Percentiles rank a stretch among this genome's conserved stretches.
phyloP scores from a whole-genome alignment of 2,797 vertebrate species.

The Mormyrops boulengeri region DNA sequence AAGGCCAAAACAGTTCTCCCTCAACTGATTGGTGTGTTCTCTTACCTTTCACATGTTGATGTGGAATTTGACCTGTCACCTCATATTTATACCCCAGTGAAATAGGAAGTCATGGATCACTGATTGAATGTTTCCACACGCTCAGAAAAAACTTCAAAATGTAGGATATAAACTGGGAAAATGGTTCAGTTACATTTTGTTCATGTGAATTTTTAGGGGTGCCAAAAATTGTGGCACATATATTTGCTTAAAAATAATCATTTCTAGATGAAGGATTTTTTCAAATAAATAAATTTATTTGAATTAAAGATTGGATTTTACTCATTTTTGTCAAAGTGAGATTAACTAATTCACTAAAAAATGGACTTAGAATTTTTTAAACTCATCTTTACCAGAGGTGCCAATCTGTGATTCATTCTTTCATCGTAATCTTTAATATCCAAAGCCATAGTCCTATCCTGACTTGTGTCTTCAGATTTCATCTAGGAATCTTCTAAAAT shows the following conservation, averaged over 20 bases:
- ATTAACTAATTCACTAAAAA: neutral
- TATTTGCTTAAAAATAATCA: neutral
- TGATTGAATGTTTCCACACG: neutral
- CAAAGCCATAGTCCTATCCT: neutral
- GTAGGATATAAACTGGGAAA: neutral
- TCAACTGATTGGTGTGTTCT: neutral
- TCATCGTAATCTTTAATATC: neutral
- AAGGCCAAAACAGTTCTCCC: neutral
- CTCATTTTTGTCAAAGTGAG: neutral
- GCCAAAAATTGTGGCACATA: neutral
- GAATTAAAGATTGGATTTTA: neutral
- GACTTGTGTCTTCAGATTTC: neutral
- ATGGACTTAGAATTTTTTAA: neutral
- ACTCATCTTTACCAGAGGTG: neutral
- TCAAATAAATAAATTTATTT: neutral
- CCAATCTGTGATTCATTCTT: neutral
- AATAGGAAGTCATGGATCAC: neutral
- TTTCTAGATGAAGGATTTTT: neutral
- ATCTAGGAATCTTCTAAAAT: neutral
- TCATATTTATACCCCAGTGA: neutral
- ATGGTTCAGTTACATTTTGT: neutral
- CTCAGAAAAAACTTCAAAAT: neutral
- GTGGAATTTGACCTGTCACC: neutral
- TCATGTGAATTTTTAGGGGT: neutral
- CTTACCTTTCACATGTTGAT: neutral